Evolutionary conservation across 1,140 invertebrate species (phyloP), one percentile per base, ranked within the genome.

Genomic region (Ptiloglossa arizonensis): DNA sequence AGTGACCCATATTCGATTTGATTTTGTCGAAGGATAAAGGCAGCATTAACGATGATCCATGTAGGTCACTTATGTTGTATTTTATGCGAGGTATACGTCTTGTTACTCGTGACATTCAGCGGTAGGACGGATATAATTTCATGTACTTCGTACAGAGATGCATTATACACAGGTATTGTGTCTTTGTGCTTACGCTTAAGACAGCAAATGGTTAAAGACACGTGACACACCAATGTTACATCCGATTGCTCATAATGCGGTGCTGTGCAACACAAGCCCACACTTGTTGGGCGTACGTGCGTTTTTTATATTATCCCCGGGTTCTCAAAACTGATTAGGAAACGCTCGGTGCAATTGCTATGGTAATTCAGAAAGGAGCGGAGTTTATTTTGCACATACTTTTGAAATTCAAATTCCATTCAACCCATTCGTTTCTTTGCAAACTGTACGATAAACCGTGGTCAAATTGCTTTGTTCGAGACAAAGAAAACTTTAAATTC

Each of bases 11-110:
- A n/a, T 56, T 44, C 5, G 19, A 46, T 77, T 44, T 15, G 5
- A 8, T 9, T 56, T n/a, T 15, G 46, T 9, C 35, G 24, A 32
- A 46, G 17, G 44, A 79, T 44, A 60, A 79, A 79, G 77, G 62
- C 56, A 48, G 35, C 27, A 69, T 46, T n/a, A 9, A n/a, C 22
- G 54, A 71, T 66, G 68, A 59, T 29, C 68, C 80, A 85, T 84
- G 24, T 81, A 48, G 83, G 82, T 85, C 77, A 84, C n/a, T 29
- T 63, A 41, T 57, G 69, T 63, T 64, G 57, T 41, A 80, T 79
- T 83, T 72, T 54, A 38, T 60, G 19, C 41, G 46, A 57, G n/a
- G 41, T n/a, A 17, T 60, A 24, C 35, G 38, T 57, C 64, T 57
- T 63, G 66, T 64, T 72, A 64, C 24, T 57, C 19, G 11, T 41